Evolutionary conservation across 92 coral and sea anemone genomes (phyloP).

Genomic region (Galaxea fascicularis): DNA sequence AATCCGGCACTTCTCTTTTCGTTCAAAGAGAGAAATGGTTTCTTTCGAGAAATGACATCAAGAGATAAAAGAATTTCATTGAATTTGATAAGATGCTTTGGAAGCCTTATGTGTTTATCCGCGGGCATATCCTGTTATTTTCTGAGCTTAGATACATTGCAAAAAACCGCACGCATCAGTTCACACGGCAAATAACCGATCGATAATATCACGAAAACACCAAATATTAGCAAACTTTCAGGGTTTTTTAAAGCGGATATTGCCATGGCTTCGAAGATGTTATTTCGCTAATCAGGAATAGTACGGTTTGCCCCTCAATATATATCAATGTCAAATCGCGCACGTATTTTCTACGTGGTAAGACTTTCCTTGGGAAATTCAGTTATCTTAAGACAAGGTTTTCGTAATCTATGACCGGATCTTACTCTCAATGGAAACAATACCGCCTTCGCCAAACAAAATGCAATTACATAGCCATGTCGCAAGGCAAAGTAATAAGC

Average conservation of each 20-base stretch:
- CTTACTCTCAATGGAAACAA: neutral
- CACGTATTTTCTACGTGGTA: neutral
- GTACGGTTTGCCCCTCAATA: neutral
- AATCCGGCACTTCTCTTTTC: constrained; percentile 2
- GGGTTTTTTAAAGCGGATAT: constrained; percentile 9
- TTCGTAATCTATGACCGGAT: constrained; percentile 20
- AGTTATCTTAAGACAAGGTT: neutral
- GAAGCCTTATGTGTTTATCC: constrained; percentile 1
- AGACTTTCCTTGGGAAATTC: neutral
- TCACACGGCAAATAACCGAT: neutral
- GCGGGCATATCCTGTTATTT: constrained; percentile 37
- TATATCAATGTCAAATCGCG: neutral
- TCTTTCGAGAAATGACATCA: neutral
- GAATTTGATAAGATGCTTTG: constrained; percentile 29
- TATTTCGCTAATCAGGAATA: neutral
- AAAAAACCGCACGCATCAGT: neutral
- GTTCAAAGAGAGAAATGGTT: constrained; percentile 2
- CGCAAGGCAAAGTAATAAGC: neutral
- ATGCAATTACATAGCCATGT: constrained; percentile 15
- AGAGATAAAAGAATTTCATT: neutral
- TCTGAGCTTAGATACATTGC: neutral
- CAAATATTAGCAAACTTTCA: neutral
- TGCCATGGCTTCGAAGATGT: neutral
- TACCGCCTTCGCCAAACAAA: constrained; percentile 18
- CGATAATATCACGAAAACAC: neutral